Base-by-base conservation (phyloP, 2,888 invertebrate species). In the Polydesmus complanatus region DNA sequence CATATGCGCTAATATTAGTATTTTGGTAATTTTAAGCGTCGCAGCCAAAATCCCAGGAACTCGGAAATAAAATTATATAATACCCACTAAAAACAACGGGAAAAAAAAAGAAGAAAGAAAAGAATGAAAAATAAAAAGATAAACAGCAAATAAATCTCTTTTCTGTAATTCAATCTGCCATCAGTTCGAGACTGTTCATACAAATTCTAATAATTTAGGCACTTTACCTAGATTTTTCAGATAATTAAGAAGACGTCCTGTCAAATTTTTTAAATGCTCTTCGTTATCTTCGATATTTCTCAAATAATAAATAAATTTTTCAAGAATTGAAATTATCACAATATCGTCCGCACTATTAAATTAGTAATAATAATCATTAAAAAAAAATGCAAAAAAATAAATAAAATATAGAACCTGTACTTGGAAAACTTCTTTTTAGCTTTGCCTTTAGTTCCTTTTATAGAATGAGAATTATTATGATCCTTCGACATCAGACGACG, bases 381-480 rank as follows among this genome's bases (percentile, higher is more conserved):
- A 37, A 37, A 37, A 8, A 37, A 37, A 37, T 37, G 37, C 37
- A 5, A 8, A 37, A 37, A 5, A 37, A 37, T 37, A 8, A 37
- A 37, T 14, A 37, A 37, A 37, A 37, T 19, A 14, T 51, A 19
- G n/a, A 14, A 19, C 5, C n/a, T 51, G 21, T n/a, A 25, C 57
- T 50, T 57, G 25, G 25, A 37, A 47, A 8, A 57, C n/a, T 3
- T 57, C 49, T 57, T 25, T 18, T 57, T 57, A 37, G 25, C 49
- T 57, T 57, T n/a, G 25, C 18, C 14, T 37, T 37, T 37, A 37
- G 37, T 14, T 37, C 8, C 37, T 37, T 37, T 37, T 14, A 37
- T 8, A 8, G 37, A 37, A 8, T 37, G 37, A 37, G 19, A 25
- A 25, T 23, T 49, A 23, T 25, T 49, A 49, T 37, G n/a, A n/a